Base-by-base conservation (phyloP, 1,140 invertebrate genomes). In the Drosophila serrata region DNA sequence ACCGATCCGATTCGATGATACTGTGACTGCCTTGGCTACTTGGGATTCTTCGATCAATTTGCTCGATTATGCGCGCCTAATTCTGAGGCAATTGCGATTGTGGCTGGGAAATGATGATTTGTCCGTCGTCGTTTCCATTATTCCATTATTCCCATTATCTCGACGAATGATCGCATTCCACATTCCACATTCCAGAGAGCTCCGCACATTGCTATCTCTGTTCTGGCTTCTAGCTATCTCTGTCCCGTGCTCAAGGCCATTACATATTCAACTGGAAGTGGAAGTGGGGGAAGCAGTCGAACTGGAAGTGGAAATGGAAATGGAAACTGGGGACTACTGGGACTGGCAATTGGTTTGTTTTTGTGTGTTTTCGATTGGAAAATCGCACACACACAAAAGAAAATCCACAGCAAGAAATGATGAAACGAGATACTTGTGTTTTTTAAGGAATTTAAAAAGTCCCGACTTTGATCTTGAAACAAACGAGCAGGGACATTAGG, bases 201-300 rank as follows among this genome's bases (percentile, higher is more conserved):
- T 63, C 31, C 13, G 29, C 22, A n/a, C 35, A 29, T 29, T 19
- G 27, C 62, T 59, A 27, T 58, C 61, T 42, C 61, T 58, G 19
- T 63, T 40, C 15, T 57, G 8, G 43, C 11, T 8, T 12, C 53
- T 4, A 5, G 40, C 63, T 35, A 29, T 68, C 59, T 68, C 64
- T 68, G 31, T 64, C 27, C 11, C 43, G 17, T n/a, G 60, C 64
- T 64, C 59, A 68, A 68, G 64, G 64, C 43, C 64, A 64, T 64
- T 68, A 64, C 64, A 68, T 62, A 68, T 64, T 64, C 59, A 64
- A 64, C 43, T 68, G 64, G 63, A 64, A 68, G 40, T 65, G 24
- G 12, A 59, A 65, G 58, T 65, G 22, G 43, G 51, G 51, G 19
- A 15, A 9, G 12, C 19, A 45, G 13, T 11, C 9, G 12, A n/a